These are phyloP conservation scores for Callimorpha dominula DNA, from an alignment of 2,888 invertebrate species.

Conservation along the genomic window DNA sequence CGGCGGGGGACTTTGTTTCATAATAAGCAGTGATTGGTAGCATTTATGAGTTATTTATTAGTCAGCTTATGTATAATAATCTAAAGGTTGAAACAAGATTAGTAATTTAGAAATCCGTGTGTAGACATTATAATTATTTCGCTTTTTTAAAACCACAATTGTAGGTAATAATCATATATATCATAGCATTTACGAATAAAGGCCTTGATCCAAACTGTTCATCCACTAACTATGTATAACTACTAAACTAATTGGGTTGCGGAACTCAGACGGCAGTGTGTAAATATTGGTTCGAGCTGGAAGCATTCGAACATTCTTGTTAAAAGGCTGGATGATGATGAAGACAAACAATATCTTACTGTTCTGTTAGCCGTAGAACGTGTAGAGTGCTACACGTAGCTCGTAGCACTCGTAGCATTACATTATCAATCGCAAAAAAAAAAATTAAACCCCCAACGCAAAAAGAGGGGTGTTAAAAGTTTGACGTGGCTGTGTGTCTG, in stretches of 20 bases:
- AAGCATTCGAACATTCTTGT: slow-evolving; percentile 12
- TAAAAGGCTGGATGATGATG: slow-evolving; percentile 11
- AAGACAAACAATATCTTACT: slow-evolving; percentile 5
- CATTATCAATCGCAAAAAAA: background rate
- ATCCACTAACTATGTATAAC: background rate
- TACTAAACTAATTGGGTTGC: slow-evolving; percentile 14
- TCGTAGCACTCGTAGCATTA: background rate
- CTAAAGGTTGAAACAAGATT: no score
- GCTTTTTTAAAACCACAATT: background rate
- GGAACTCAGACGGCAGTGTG: slow-evolving; percentile 8
- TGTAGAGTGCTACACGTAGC: no score
- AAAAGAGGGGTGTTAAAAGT: no score
- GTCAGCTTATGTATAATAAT: no score
- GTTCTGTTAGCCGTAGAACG: background rate
- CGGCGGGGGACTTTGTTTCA: no score
- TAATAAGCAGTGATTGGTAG: no score
- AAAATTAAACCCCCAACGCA: no score
- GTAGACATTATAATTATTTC: background rate
- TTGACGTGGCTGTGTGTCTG: no score
- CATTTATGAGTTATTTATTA: no score
- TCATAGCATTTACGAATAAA: background rate
- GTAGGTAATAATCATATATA: background rate
- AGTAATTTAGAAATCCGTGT: background rate
- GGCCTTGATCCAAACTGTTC: background rate
- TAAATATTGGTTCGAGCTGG: slow-evolving; percentile 6